Conservation (phyloP, 2,113 vertebrate species). For the Phalacrocorax pelagicus region DNA sequence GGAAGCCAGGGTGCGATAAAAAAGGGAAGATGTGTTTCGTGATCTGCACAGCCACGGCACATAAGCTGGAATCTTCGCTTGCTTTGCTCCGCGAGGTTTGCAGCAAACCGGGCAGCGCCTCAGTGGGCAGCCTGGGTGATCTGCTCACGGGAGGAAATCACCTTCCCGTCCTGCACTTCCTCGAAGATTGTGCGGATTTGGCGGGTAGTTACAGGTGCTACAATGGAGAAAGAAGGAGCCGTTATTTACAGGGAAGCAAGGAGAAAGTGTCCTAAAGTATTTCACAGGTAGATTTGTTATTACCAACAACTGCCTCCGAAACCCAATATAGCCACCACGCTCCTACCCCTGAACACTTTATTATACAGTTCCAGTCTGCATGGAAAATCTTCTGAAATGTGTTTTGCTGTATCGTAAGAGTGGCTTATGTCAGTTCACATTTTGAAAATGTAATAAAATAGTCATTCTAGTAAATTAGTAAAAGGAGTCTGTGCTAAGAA, state of each 20-base stretch:
- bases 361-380: neutral
- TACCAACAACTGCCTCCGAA: neutral
- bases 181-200: constrained; percentile 74
- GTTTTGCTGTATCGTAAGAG: accelerated
- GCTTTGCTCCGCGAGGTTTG: neutral
- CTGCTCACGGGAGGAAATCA: constrained; percentile 73
- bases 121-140: constrained; percentile 65
- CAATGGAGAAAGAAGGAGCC: accelerated
- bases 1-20: neutral
- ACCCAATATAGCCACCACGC: neutral
- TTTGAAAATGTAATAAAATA: neutral
- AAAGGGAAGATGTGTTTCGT: neutral
- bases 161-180: constrained; percentile 75
- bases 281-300: neutral
- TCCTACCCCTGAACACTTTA: neutral
- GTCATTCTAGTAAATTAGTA: neutral
- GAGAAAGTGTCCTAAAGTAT: neutral
- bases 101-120: neutral
- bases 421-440: neutral
- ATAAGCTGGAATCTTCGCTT: neutral
- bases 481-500: neutral
- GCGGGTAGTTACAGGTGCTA: constrained; percentile 57
- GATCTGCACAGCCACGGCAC: neutral
- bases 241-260: neutral
- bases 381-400: neutral